Base-by-base conservation (phyloP, 1,140 invertebrate genomes). In the roundworm (Caenorhabditis elegans) region DNA sequence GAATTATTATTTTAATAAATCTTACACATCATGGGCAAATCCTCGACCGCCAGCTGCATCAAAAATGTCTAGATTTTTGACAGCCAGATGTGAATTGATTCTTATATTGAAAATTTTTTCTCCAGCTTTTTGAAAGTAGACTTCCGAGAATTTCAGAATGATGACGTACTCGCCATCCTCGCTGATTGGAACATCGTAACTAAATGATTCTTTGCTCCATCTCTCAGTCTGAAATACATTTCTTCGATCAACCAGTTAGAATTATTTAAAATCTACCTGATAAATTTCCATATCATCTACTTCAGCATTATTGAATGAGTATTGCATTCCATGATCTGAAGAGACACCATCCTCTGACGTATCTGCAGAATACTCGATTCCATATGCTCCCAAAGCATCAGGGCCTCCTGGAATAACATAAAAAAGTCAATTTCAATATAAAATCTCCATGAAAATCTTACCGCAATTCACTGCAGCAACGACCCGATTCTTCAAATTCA, bases 71-170 rank as follows among this genome's bases (percentile, higher is more conserved):
- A 70, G 34, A 39, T 70, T 24, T 11, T 39, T 43, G 4, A 39
- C 60, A 4, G 26, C 60, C 3, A 34, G 22, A 6, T 43, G 11
- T 6, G 60, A 70, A 39, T 70, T 70, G 26, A 70, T 39, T 22
- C 19, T 39, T 2, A 70, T 34, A n/a, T 70, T 36, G 34, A 70
- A 70, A 1, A 70, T 26, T 43, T 70, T 70, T 43, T 70, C 34
- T 39, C n/a, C 34, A n/a, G 34, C 3, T 39, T 22, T 70, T 22
- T 19, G 5, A n/a, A 70, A 70, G 26, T 70, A 70, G 11, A 70
- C 60, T 70, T 70, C 60, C 3, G 60, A 70, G n/a, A 70, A 70
- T 11, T 70, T 70, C 60, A 70, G 34, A 70, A 70, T 70, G 5
- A 70, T 70, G 4, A 70, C 60, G n/a, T 70, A 70, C 3, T 70